Base-by-base conservation (phyloP, 2,797 vertebrate species). In the Diplodus sargus region DNA sequence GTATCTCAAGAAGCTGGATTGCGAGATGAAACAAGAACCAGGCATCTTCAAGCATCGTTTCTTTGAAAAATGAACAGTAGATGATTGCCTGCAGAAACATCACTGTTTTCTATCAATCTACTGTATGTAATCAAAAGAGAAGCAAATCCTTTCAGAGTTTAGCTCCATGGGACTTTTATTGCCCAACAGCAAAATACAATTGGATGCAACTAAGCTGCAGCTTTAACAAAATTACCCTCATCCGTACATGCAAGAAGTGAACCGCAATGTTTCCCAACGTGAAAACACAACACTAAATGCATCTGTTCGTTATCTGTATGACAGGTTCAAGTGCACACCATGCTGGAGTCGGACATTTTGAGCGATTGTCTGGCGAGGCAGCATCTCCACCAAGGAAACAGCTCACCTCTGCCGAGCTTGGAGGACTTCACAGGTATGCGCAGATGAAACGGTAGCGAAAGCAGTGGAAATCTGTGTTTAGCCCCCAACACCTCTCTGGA, bases 351-450 rank as follows among this genome's bases (percentile, higher is more conserved):
- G 0, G 92, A 93, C 79, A 48, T 91, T 45, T 39, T 93, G 78
- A 93, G 89, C 2, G 88, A 93, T 23, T 92, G 91, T 43, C 85
- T 93, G 87, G 91, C 90, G 8, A 86, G 90, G 86, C 92, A 94
- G 82, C 92, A 94, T 52, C 92, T 93, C 70, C 90, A 84, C 73
- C 85, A 78, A 11, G 89, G 81, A 52, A 83, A 51, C 81, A 61
- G 80, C 60, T 86, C 92, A 11, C 87, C 92, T 48, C 18, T 90
- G 6, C 81, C 86, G 0, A 59, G 65, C 64, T 52, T 91, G 13
- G 86, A 92, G 0, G 83, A 93, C 78, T 92, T 91, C 81, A 69
- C 92, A 92, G 93, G 93, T 94, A 86, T 0, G 76, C 34, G 20
- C 62, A n/a, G 43, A 72, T 72, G 61, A 79, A 83, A 88, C 72